These are phyloP conservation scores for Atlantisia rogersi DNA, from an alignment of 2,113 vertebrate genomes.

Conservation along the genomic window DNA sequence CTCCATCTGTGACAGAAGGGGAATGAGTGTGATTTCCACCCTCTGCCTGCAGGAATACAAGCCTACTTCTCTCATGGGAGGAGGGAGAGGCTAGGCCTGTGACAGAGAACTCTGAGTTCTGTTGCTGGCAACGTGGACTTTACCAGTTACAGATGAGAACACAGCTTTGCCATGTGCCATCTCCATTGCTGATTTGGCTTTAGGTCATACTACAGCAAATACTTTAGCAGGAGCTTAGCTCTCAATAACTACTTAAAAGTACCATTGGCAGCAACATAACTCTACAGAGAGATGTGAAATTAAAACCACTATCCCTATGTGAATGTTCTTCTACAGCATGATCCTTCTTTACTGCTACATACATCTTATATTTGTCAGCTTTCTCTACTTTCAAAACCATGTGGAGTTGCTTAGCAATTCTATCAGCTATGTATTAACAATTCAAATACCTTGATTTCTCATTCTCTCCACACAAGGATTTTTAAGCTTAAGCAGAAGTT, in stretches of 20 bases:
- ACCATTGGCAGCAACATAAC: background rate
- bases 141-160: background rate
- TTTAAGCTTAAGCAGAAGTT: conserved; percentile 4
- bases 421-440: background rate
- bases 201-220: background rate
- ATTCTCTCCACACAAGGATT: background rate
- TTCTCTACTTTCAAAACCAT: background rate
- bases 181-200: background rate
- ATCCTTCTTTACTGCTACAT: background rate
- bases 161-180: background rate
- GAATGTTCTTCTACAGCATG: background rate
- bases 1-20: background rate
- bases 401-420: background rate
- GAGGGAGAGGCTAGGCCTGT: background rate
- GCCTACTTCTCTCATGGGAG: background rate
- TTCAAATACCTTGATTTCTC: background rate
- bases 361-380: background rate
- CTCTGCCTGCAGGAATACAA: background rate
- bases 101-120: background rate
- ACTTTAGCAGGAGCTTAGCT: background rate
- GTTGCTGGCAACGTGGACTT: background rate
- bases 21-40: background rate
- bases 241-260: background rate
- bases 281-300: background rate
- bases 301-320: background rate